These are phyloP conservation scores for Anas bernieri DNA, from an alignment of 2,797 vertebrate species.

Conservation along the genomic window DNA sequence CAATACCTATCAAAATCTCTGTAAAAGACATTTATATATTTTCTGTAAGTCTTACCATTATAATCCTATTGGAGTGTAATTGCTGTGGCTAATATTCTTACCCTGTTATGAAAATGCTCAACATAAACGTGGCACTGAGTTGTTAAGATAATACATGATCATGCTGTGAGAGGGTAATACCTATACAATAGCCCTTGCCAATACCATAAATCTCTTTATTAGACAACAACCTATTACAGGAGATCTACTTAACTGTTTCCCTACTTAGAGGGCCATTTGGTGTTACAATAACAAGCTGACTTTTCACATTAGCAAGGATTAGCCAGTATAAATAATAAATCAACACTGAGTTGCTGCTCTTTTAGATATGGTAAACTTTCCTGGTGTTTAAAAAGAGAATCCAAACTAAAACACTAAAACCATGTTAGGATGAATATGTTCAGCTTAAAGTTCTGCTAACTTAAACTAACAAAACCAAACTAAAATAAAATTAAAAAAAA, in stretches of 20 bases:
- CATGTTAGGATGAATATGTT: neutral
- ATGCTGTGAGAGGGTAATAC: slow-evolving; percentile 79
- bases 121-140: slow-evolving; percentile 80
- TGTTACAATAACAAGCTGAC: slow-evolving; percentile 77
- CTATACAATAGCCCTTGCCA: slow-evolving; percentile 80
- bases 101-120: slow-evolving; percentile 80
- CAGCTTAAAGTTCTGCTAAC: slow-evolving; percentile 25
- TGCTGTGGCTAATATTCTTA: slow-evolving; percentile 83
- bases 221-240: slow-evolving; percentile 79
- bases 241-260: slow-evolving; percentile 79
- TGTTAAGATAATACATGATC: slow-evolving; percentile 81
- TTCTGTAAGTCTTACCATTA: slow-evolving; percentile 75
- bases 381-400: slow-evolving; percentile 54
- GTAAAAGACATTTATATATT: slow-evolving; percentile 35
- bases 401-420: slow-evolving; percentile 39
- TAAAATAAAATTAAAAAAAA: neutral
- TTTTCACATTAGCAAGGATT: slow-evolving; percentile 80
- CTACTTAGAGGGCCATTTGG: slow-evolving; percentile 77
- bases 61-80: slow-evolving; percentile 88
- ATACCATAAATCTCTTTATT: slow-evolving; percentile 82
- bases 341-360: slow-evolving; percentile 49
- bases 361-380: slow-evolving; percentile 60
- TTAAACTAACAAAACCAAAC: slow-evolving; percentile 8
- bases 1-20: slow-evolving; percentile 32
- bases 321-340: slow-evolving; percentile 80